Conservation (phyloP, 2,113 vertebrate genomes). For the Leptobrachium ailaonicum region DNA sequence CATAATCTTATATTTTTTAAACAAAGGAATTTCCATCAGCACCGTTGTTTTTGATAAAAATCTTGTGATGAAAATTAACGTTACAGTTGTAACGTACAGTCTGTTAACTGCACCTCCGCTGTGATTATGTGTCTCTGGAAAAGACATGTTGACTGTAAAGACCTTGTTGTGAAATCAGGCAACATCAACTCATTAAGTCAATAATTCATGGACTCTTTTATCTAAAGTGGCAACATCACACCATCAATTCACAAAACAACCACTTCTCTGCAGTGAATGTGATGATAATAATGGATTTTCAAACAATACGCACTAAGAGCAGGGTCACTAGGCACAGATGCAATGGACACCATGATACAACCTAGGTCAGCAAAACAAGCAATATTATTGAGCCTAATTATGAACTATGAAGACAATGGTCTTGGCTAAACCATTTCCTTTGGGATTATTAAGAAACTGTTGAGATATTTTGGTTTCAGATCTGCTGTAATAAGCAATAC, state of each 20-base stretch:
- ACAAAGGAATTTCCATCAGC: not conserved
- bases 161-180: constrained; percentile 77
- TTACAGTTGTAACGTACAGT: constrained; percentile 42
- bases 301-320: constrained; percentile 76
- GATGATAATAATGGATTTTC: constrained; percentile 86
- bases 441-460: constrained; percentile 73
- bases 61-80: not conserved
- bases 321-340: constrained; percentile 75
- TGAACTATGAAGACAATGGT: constrained; percentile 81
- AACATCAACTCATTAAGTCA: constrained; percentile 87
- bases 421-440: constrained; percentile 72
- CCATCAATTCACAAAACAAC: constrained; percentile 81
- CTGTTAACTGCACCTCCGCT: constrained; percentile 55
- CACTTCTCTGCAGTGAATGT: constrained; percentile 78
- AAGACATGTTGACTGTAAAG: constrained; percentile 65
- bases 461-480: constrained; percentile 66
- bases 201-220: constrained; percentile 87
- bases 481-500: constrained; percentile 55
- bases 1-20: not conserved
- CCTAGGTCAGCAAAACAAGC: constrained; percentile 77
- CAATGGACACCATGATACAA: constrained; percentile 66
- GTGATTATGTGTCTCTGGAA: constrained; percentile 67
- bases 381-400: constrained; percentile 80
- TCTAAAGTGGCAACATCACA: constrained; percentile 86
- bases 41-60: not conserved